These are phyloP conservation scores for Sitophilus oryzae DNA, from an alignment of 1,140 invertebrate genomes.

Conservation along the genomic window DNA sequence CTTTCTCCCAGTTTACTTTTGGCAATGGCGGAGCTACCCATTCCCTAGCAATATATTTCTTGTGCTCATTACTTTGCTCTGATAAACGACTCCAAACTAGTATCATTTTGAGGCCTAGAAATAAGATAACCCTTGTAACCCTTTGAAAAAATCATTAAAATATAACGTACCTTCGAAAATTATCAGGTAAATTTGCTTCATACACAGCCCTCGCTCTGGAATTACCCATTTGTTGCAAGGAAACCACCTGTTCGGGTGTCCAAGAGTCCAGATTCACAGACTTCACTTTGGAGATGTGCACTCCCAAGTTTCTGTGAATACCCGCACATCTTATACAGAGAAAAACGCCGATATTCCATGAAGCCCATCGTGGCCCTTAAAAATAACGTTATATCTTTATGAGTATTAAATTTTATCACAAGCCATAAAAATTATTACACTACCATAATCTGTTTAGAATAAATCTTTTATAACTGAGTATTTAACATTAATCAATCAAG, in stretches of 20 bases:
- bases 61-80: conserved; percentile 96
- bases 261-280: conserved; percentile 96
- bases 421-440: too few relatives aligned
- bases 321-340: conserved; percentile 97
- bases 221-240: conserved; percentile 96
- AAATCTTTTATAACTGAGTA: too few relatives aligned
- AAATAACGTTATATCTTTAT: conserved; percentile 1
- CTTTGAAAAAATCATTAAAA: too few relatives aligned
- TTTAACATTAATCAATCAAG: too few relatives aligned
- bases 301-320: conserved; percentile 95
- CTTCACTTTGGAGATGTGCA: conserved; percentile 97
- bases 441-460: too few relatives aligned
- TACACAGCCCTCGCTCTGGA: conserved; percentile 93
- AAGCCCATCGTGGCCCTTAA: conserved; percentile 94
- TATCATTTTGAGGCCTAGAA: conserved; percentile 83
- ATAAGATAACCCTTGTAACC: too few relatives aligned
- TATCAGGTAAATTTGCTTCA: conserved; percentile 94
- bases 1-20: conserved; percentile 79
- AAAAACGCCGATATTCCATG: conserved; percentile 98
- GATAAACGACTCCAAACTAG: conserved; percentile 89
- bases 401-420: background rate
- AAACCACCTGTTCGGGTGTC: conserved; percentile 96
- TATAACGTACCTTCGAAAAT: conserved; percentile 51
- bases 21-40: conserved; percentile 85
- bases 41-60: conserved; percentile 95